Evolutionary conservation across 2,797 vertebrate genomes (phyloP), one percentile per base, ranked within the genome.

Genomic region (Ptychobarbus kaznakovi): DNA sequence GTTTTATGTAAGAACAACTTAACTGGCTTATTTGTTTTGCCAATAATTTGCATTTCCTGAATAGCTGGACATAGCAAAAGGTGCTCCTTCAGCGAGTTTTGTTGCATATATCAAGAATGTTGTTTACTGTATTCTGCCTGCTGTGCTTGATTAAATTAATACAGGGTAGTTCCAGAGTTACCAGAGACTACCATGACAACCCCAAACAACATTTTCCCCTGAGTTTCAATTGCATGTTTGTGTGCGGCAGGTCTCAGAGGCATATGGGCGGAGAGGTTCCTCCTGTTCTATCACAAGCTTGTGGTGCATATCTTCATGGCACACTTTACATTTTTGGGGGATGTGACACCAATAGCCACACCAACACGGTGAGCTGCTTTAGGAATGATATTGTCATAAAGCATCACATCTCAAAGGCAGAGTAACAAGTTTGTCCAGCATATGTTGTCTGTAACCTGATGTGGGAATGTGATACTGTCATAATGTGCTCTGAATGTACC

Each of bases 301-400:
- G 97, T 73, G 97, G 96, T 28, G 94, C 96, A 0, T 95, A 95
- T 84, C 91, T 98, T 69, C 92, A 95, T 35, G 94, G 95, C 18
- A 94, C 90, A 1, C 91, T 99, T 6, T 99, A 98, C 91, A 91
- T 98, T 87, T 99, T 99, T 89, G 98, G 96, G 86, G 98, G 98
- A 85, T 97, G 96, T 87, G 95, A 97, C 90, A 88, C 94, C 13
- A 92, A 89, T 63, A 96, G 96, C 86, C 97, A 97, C 94, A 97
- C 95, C 49, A 97, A 98, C 89, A 93, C 96, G 95, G 98, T 98
- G 56, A 86, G 85, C 58, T 58, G 49, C 15, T 5, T 78, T 53
- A 16, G 22, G n/a, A 20, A 65, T 81, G 49, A 49, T 74, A 56
- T 79, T n/a, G n/a, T 61, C 16, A 35, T 22, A 12, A 32, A 63